phyloP scores from a whole-genome alignment of 2,888 invertebrate species.

The Nomada goodeniana region DNA sequence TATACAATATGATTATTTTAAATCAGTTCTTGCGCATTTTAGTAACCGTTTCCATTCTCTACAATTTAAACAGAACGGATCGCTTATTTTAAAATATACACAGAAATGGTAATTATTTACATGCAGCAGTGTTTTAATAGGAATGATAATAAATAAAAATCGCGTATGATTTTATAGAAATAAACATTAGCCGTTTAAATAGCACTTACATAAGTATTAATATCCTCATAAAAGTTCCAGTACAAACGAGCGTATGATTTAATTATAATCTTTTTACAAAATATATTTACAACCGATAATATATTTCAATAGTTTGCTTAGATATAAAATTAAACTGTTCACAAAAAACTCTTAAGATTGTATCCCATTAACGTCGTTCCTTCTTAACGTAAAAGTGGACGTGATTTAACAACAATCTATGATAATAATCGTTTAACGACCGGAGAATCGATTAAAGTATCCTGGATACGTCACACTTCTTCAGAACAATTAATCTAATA shows the following conservation, averaged over 20 bases:
- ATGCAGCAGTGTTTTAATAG: slow-evolving; percentile 50
- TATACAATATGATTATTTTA: slow-evolving; percentile 78
- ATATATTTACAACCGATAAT: slow-evolving; percentile 58
- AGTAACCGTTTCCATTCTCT: slow-evolving; percentile 49
- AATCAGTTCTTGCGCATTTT: slow-evolving; percentile 76
- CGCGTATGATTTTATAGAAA: slow-evolving; percentile 51
- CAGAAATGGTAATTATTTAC: slow-evolving; percentile 61
- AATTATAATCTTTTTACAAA: slow-evolving; percentile 57
- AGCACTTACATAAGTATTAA: slow-evolving; percentile 36
- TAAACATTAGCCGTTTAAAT: slow-evolving; percentile 44
- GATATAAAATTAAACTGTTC: slow-evolving; percentile 36
- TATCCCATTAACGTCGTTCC: slow-evolving; percentile 9
- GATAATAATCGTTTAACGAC: slow-evolving; percentile 26
- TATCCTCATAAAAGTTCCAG: slow-evolving; percentile 50
- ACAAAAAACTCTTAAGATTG: slow-evolving; percentile 23
- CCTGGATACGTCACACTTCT: slow-evolving; percentile 15
- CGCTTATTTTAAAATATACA: slow-evolving; percentile 50
- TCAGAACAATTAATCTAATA: slow-evolving; percentile 42
- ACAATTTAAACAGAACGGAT: slow-evolving; percentile 54
- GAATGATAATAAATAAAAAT: slow-evolving; percentile 71
- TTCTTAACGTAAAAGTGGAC: slow-evolving; percentile 38
- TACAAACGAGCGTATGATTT: slow-evolving; percentile 57
- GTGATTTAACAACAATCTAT: slow-evolving; percentile 41
- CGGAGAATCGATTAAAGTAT: slow-evolving; percentile 42
- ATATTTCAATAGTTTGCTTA: slow-evolving; percentile 25